Evolutionary conservation across 2,113 vertebrate genomes (phyloP).

Genomic region (Microtus pennsylvanicus): DNA sequence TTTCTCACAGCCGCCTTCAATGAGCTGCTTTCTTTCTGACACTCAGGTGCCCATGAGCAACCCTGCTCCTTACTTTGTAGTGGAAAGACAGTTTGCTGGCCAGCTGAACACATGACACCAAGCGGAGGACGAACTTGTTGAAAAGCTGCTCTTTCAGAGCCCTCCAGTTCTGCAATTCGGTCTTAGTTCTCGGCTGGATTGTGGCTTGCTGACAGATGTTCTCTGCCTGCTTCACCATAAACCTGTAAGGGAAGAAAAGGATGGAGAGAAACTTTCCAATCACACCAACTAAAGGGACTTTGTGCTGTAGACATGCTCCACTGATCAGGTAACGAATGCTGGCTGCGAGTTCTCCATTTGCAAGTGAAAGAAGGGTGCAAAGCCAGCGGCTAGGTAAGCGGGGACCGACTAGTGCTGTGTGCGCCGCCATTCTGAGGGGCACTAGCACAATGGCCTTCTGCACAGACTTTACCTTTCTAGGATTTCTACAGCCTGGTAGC

Average conservation of each 20-base stretch:
- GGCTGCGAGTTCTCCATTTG: slow-evolving; percentile 13
- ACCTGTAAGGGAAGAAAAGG: slow-evolving; percentile 86
- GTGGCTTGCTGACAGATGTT: slow-evolving; percentile 78
- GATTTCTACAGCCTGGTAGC: slow-evolving; percentile 90
- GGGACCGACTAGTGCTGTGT: background rate
- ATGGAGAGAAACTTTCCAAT: background rate
- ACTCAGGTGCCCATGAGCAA: background rate
- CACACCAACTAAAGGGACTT: background rate
- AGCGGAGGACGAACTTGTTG: slow-evolving; percentile 87
- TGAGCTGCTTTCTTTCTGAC: background rate
- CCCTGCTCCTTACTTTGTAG: slow-evolving; percentile 86
- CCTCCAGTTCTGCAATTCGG: slow-evolving; percentile 77
- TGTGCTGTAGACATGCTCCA: background rate
- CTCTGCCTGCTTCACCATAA: slow-evolving; percentile 91
- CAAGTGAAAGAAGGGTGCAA: slow-evolving; percentile 7
- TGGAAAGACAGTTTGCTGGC: slow-evolving; percentile 95
- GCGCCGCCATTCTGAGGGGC: slow-evolving; percentile 2
- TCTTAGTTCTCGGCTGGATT: slow-evolving; percentile 45
- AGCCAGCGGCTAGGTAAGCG: background rate
- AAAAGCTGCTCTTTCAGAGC: slow-evolving; percentile 84
- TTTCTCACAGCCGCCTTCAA: slow-evolving; percentile 23
- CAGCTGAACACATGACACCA: slow-evolving; percentile 94
- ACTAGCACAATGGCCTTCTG: background rate
- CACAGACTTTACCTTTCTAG: slow-evolving; percentile 87
- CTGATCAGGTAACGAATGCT: background rate